Percentiles rank a stretch among this genome's conserved stretches.
Conservation (phyloP, 2,797 vertebrate genomes). For the Anniella stebbinsi region DNA sequence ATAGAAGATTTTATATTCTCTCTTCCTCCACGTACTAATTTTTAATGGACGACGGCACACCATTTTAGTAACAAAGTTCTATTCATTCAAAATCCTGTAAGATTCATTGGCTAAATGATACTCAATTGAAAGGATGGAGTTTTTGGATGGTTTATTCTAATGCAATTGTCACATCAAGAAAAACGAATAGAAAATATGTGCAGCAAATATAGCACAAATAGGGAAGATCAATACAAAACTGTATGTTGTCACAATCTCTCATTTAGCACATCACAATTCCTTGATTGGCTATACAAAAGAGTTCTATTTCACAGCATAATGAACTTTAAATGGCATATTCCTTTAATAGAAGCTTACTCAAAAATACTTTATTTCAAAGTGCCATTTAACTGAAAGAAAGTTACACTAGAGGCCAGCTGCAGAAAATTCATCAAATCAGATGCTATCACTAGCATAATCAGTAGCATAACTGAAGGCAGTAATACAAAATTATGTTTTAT, state of each 20-base stretch:
- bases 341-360: constrained; percentile 66
- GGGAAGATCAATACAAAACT: constrained; percentile 41
- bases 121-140: constrained; percentile 50
- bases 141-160: constrained; percentile 31
- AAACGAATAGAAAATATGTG: constrained; percentile 50
- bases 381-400: constrained; percentile 63
- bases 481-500: constrained; percentile 74
- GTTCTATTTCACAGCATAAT: constrained; percentile 65
- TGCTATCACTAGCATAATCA: constrained; percentile 73
- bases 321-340: constrained; percentile 56
- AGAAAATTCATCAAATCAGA: constrained; percentile 72
- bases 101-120: constrained; percentile 19
- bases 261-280: constrained; percentile 51
- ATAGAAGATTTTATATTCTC: neutral
- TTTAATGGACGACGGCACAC: neutral
- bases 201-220: constrained; percentile 58
- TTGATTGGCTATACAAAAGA: constrained; percentile 56
- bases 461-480: constrained; percentile 71
- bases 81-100: neutral
- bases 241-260: constrained; percentile 59
- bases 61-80: neutral
- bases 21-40: too few relatives aligned
- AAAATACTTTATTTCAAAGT: constrained; percentile 59
- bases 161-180: neutral
- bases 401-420: constrained; percentile 66